Base-by-base conservation (phyloP, 2,888 invertebrate species). In the Kuschelorhynchus macadamiae region DNA sequence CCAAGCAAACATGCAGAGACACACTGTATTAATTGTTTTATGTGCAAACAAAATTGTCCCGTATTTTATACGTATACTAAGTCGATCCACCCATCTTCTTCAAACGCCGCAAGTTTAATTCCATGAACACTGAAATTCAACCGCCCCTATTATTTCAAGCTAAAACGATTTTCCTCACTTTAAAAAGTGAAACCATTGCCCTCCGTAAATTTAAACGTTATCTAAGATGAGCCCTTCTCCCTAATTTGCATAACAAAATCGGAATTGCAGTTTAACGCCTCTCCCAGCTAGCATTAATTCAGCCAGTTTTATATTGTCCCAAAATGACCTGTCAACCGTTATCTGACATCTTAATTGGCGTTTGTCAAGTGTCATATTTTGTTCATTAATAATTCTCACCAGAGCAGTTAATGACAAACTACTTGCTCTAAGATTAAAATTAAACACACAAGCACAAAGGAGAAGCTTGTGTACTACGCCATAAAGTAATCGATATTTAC, bases 321-420 rank as follows among this genome's bases (percentile, higher is more conserved):
- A 64, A 72, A 72, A 72, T 72, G 71, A 70, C 72, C 72, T 72
- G 72, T 69, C 72, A 72, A 70, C 66, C 56, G 56, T 71, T 72
- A 72, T 72, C 72, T 67, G 67, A 71, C 71, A 71, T 70, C 71
- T 72, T 72, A 72, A 72, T 71, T 72, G 71, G 67, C 71, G 59
- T 72, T 72, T 71, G 72, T 71, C 72, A 72, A 72, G 66, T 70
- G 70, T 71, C 72, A 72, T 71, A 70, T 67, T 70, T 72, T 50
- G 59, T 55, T 71, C 65, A 72, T 72, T 72, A 72, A 72, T 72
- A 71, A 70, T 61, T 57, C 46, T 53, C 47, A 39, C 17, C 25
- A 50, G 20, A 62, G 61, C 44, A 65, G 62, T 66, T 65, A 71
- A 64, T 67, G 67, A 63, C 62, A 63, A 69, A 61, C 64, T 67